Conservation (phyloP, 2,888 invertebrate genomes). For the Drepana falcataria region DNA sequence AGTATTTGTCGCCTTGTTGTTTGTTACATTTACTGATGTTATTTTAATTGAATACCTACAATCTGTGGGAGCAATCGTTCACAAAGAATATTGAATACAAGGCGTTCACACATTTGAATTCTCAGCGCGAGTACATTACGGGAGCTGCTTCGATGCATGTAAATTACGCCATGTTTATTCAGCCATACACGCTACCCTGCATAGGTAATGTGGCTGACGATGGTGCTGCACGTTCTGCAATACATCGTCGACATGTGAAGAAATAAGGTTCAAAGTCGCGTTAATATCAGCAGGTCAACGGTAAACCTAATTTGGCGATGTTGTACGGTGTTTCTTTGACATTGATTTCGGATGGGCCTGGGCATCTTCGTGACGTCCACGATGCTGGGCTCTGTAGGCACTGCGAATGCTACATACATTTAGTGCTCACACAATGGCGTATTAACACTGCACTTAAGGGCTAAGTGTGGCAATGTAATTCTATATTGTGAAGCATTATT, state of each 20-base stretch:
- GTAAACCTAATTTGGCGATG: constrained; percentile 48
- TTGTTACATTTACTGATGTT: constrained; percentile 9
- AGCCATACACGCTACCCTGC: constrained; percentile 65
- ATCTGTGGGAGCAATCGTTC: constrained; percentile 39
- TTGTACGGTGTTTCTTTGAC: constrained; percentile 62
- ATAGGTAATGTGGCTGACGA: constrained; percentile 58
- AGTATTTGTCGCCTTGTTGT: neutral
- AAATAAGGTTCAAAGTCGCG: constrained; percentile 37
- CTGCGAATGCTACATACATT: constrained; percentile 35
- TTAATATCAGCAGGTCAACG: constrained; percentile 26
- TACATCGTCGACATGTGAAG: constrained; percentile 22
- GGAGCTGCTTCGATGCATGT: constrained; percentile 74
- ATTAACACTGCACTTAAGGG: constrained; percentile 28
- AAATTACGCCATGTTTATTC: constrained; percentile 74
- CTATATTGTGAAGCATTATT: constrained; percentile 11
- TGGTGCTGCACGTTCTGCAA: constrained; percentile 16
- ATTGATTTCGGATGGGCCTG: constrained; percentile 60
- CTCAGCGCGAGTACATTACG: constrained; percentile 68
- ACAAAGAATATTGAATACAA: constrained; percentile 41
- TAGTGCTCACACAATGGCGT: constrained; percentile 35
- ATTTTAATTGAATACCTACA: constrained; percentile 19
- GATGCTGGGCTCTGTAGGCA: constrained; percentile 16
- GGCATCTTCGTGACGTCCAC: constrained; percentile 44
- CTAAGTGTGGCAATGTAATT: constrained; percentile 19
- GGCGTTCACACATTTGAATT: constrained; percentile 64